phyloP scores from a whole-genome alignment of 2,113 vertebrate genomes.

The Lota lota region DNA sequence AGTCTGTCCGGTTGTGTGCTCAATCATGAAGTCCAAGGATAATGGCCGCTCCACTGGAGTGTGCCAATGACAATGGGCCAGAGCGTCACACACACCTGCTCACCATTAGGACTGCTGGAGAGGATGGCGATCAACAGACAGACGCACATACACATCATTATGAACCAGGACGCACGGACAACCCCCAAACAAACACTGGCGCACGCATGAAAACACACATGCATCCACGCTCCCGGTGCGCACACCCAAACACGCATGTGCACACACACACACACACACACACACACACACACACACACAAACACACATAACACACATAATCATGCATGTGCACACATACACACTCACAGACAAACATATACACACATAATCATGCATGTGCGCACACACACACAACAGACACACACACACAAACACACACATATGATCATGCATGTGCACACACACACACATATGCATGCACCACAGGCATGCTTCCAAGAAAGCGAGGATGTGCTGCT shows the following conservation, averaged over 20 bases:
- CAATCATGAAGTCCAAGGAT: constrained; percentile 34
- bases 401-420: constrained; percentile 16
- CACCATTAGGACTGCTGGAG: constrained; percentile 25
- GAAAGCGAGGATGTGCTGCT: neutral
- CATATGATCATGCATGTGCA: constrained; percentile 14
- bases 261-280: too few species aligned
- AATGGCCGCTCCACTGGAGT: constrained; percentile 16
- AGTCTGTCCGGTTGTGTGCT: constrained; percentile 11
- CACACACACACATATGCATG: constrained; percentile 22
- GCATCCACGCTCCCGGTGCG: too few species aligned
- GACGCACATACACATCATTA: constrained; percentile 16
- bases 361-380: neutral
- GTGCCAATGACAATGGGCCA: constrained; percentile 35
- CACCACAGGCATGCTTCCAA: neutral
- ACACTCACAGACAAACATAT: too few species aligned
- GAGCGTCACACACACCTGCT: constrained; percentile 42
- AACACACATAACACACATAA: too few species aligned
- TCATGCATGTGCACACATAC: too few species aligned
- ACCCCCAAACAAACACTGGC: neutral
- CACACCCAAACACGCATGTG: too few species aligned
- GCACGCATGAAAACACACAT: too few species aligned
- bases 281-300: too few species aligned
- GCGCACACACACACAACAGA: constrained; percentile 7
- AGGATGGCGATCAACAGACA: constrained; percentile 34
- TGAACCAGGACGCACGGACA: neutral